Conservation (phyloP, 2,888 invertebrate genomes). For the Andricus quercusramuli region DNA sequence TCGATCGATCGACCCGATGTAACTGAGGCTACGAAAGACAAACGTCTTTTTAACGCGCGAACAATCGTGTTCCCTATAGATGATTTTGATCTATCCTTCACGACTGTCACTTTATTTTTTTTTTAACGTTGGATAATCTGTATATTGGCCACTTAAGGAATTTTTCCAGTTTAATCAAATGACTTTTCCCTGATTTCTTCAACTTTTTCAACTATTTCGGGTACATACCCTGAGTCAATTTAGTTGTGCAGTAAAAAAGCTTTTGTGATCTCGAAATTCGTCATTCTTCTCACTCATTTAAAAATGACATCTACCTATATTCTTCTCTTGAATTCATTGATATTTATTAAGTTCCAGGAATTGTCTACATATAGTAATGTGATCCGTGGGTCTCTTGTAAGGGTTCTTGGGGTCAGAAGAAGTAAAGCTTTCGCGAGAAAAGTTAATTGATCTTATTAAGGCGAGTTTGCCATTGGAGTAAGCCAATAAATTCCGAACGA, state of each 20-base stretch:
- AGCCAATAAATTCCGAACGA: conserved; percentile 11
- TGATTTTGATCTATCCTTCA: neutral
- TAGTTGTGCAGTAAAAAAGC: no score
- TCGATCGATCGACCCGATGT: neutral
- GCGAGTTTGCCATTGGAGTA: conserved; percentile 4
- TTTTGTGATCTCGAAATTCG: no score
- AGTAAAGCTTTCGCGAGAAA: conserved; percentile 33
- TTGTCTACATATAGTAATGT: conserved; percentile 8
- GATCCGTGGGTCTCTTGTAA: neutral
- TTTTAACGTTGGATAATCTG: no score
- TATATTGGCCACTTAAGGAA: no score
- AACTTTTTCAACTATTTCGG: no score
- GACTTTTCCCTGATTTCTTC: no score
- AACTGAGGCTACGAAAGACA: conserved; percentile 3
- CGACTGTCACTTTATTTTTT: no score
- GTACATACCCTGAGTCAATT: no score
- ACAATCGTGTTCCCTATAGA: neutral
- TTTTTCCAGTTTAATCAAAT: no score
- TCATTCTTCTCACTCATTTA: no score
- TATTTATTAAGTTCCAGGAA: conserved; percentile 1
- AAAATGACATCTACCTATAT: no score
- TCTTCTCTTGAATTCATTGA: neutral
- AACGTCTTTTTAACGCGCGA: conserved; percentile 3
- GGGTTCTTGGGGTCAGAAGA: conserved; percentile 20
- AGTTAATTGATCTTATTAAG: conserved; percentile 33